These are phyloP conservation scores for Muscicapa comitata DNA, from an alignment of 2,797 vertebrate species.

Conservation along the genomic window DNA sequence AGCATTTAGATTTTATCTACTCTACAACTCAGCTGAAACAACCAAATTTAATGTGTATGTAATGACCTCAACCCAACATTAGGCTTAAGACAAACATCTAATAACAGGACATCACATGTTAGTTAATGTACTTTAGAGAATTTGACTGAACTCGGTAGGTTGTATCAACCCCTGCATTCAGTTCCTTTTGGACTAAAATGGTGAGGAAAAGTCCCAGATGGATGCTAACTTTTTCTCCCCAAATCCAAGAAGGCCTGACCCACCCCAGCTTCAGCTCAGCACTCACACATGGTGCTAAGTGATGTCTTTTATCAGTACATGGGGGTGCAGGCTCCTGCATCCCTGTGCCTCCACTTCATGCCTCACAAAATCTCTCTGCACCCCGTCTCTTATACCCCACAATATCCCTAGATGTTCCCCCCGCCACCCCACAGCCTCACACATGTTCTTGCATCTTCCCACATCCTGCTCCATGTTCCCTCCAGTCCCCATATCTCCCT, in stretches of 20 bases:
- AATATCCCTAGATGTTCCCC: rapidly evolving
- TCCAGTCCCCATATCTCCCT: background rate
- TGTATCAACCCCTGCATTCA: rapidly evolving
- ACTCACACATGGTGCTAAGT: rapidly evolving
- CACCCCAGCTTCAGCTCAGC: background rate
- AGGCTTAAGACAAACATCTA: background rate
- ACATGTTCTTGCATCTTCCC: background rate
- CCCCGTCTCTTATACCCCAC: background rate
- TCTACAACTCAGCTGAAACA: background rate
- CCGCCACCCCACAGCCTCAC: background rate
- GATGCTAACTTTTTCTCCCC: background rate
- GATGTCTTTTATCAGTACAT: background rate
- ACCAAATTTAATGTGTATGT: background rate
- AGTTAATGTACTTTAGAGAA: background rate
- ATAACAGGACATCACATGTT: background rate
- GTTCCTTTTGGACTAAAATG: background rate
- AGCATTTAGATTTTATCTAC: background rate
- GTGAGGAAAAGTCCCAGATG: background rate
- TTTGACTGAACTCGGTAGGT: background rate
- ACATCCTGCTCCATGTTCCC: too few relatives aligned
- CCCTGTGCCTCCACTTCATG: background rate
- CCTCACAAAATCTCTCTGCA: background rate
- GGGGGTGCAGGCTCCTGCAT: background rate
- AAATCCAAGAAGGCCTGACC: background rate
- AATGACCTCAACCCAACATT: background rate